Percentiles rank a stretch among this genome's conserved stretches.
phyloP scores from a whole-genome alignment of 1,140 invertebrate genomes.

The Rhyzopertha dominica region DNA sequence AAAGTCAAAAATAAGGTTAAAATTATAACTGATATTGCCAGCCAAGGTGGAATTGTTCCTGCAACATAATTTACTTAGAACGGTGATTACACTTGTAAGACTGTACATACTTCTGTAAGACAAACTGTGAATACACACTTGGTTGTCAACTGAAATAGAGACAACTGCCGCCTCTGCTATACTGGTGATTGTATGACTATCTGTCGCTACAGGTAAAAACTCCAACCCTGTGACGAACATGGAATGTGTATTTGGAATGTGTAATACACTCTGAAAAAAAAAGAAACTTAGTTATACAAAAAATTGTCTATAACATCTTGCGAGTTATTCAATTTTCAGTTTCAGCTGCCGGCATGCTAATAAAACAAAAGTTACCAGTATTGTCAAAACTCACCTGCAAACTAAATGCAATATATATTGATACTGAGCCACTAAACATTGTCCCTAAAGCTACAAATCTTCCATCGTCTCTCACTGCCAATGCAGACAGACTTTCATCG shows the following conservation, averaged over 20 bases:
- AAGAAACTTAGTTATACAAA: constrained; percentile 7
- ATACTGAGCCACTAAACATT: constrained; percentile 86
- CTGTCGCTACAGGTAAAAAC: constrained; percentile 66
- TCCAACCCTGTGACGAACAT: constrained; percentile 93
- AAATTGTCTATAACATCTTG: constrained; percentile 11
- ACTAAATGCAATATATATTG: constrained; percentile 88
- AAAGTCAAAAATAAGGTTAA: constrained; percentile 70
- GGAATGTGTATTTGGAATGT: constrained; percentile 77
- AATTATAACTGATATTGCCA: constrained; percentile 67
- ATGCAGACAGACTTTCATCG: constrained; percentile 73
- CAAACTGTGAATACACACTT: constrained; percentile 84
- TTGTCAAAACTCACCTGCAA: constrained; percentile 63
- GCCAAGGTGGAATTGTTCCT: constrained; percentile 74
- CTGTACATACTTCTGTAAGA: constrained; percentile 69
- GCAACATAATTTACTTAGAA: constrained; percentile 42
- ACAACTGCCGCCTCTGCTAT: constrained; percentile 80
- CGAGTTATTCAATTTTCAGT: too few relatives aligned
- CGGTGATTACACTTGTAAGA: constrained; percentile 12
- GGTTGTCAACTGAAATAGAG: constrained; percentile 93
- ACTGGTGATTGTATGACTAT: constrained; percentile 55
- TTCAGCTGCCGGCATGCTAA: too few relatives aligned
- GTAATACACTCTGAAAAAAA: constrained; percentile 65
- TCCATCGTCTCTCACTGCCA: constrained; percentile 87
- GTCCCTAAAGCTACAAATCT: constrained; percentile 87
- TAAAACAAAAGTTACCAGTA: constrained; percentile 10